phyloP scores from a whole-genome alignment of 1,140 invertebrate species.

The Lysiphlebus fabarum region DNA sequence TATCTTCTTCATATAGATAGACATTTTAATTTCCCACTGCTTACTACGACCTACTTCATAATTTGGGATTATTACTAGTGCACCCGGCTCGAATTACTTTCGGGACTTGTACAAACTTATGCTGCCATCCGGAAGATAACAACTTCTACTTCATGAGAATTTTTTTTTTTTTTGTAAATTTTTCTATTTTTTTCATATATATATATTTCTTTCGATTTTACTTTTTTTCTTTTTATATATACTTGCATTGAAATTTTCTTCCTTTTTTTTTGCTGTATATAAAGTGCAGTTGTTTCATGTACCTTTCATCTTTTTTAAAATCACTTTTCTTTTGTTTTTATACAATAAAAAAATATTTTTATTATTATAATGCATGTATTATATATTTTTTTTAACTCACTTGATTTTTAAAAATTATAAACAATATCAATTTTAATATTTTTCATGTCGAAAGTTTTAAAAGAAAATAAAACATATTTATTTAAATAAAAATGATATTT shows the following conservation, averaged over 20 bases:
- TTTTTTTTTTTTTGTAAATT: constrained; percentile 3
- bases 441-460: too few species aligned
- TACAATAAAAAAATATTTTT: too few species aligned
- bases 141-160: constrained; percentile 14
- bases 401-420: too few species aligned
- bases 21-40: background rate
- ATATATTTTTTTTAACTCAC: too few species aligned
- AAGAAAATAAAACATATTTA: too few species aligned
- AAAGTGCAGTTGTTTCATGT: constrained; percentile 7
- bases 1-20: background rate
- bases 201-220: background rate
- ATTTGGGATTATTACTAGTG: constrained; percentile 19
- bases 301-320: constrained; percentile 1
- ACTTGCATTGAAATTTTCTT: too few species aligned
- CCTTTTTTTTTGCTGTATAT: background rate
- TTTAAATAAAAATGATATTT: too few species aligned
- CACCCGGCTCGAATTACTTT: constrained; percentile 19
- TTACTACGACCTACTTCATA: constrained; percentile 17
- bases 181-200: background rate
- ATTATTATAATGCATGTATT: too few species aligned
- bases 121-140: constrained; percentile 19
- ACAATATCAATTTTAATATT: too few species aligned
- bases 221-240: constrained; percentile 8
- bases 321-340: background rate
- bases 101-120: constrained; percentile 20